These are phyloP conservation scores for Aegithalos caudatus DNA, from an alignment of 2,113 vertebrate species.

Conservation along the genomic window DNA sequence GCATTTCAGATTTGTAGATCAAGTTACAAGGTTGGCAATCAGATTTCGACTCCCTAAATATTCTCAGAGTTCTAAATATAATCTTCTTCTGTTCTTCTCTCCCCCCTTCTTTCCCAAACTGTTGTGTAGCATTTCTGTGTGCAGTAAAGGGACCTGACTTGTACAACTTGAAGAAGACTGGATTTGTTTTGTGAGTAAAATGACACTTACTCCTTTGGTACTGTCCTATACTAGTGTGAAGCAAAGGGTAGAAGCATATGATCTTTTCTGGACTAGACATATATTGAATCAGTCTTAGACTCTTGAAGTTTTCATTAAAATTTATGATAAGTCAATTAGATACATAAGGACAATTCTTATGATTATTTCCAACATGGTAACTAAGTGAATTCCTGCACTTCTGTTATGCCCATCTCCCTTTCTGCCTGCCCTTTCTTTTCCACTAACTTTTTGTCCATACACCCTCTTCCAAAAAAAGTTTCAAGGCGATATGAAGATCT, in stretches of 20 bases:
- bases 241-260: background rate
- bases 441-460: background rate
- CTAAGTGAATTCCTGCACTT: background rate
- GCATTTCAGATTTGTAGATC: slow-evolving; percentile 14
- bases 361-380: background rate
- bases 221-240: background rate
- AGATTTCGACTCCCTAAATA: slow-evolving; percentile 34
- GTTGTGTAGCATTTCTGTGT: background rate
- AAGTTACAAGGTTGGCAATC: slow-evolving; percentile 20
- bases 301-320: background rate
- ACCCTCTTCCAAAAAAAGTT: background rate
- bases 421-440: background rate
- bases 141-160: background rate
- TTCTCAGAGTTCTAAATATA: slow-evolving; percentile 1
- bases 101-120: background rate
- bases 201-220: background rate
- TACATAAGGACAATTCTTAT: background rate
- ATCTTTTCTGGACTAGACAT: background rate
- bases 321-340: background rate
- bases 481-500: background rate
- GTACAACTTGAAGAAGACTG: background rate
- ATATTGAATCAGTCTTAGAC: background rate
- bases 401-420: background rate
- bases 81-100: background rate
- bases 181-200: background rate